These are phyloP conservation scores for Anthoscopus minutus DNA, from an alignment of 2,113 vertebrate species.

Conservation along the genomic window DNA sequence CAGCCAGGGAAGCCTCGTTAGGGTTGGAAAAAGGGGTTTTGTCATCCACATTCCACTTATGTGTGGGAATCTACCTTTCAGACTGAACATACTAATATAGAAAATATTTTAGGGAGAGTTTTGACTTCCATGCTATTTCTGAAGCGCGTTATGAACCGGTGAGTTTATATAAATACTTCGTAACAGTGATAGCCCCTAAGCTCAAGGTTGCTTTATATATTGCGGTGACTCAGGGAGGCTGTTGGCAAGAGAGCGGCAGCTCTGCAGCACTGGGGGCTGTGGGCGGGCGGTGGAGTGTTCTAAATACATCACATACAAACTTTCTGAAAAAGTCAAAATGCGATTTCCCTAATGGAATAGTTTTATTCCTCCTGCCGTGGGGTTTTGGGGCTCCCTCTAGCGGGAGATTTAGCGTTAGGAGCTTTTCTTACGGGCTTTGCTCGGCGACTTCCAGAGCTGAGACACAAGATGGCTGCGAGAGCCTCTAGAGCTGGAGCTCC, in stretches of 20 bases:
- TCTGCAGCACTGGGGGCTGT: neutral
- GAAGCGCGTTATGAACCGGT: neutral
- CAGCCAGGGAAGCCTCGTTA: neutral
- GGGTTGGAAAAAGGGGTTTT: neutral
- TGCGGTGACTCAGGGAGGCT: neutral
- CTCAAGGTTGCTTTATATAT: constrained; percentile 6
- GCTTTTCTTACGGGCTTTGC: neutral
- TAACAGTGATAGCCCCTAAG: constrained; percentile 27
- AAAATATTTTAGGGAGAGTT: neutral
- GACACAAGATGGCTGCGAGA: constrained; percentile 65
- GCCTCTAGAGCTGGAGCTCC: neutral
- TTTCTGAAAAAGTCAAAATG: neutral
- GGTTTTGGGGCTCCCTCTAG: constrained; percentile 66
- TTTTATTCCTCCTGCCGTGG: neutral
- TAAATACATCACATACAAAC: neutral
- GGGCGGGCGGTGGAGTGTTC: neutral
- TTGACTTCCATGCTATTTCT: constrained; percentile 23
- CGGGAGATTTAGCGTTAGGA: neutral
- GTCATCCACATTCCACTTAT: neutral
- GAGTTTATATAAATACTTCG: constrained; percentile 34
- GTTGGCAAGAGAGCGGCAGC: neutral
- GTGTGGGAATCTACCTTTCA: neutral
- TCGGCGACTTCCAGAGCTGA: neutral
- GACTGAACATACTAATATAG: neutral
- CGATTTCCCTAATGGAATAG: neutral